Evolutionary conservation across 2,888 invertebrate species (phyloP).

Genomic region (Meiosimyza decipiens): DNA sequence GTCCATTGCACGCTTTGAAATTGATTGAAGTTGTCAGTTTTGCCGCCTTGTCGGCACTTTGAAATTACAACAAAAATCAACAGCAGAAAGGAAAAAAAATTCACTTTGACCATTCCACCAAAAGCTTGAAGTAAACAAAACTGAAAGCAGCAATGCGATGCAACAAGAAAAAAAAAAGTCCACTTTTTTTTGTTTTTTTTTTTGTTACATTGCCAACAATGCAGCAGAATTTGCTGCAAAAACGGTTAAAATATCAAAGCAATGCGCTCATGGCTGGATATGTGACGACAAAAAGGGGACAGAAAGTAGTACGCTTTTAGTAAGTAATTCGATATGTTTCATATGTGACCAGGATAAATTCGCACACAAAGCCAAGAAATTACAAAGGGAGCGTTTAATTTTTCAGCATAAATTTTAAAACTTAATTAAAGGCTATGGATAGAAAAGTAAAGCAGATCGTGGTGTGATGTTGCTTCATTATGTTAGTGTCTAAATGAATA

Average conservation of each 20-base stretch:
- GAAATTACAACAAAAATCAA: not conserved
- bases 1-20: constrained; percentile 41
- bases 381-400: no score
- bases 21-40: constrained; percentile 50
- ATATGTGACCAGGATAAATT: no score
- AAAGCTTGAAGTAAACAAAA: constrained; percentile 16
- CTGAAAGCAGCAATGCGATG: constrained; percentile 1
- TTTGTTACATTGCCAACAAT: not conserved
- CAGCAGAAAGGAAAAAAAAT: not conserved
- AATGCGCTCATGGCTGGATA: not conserved
- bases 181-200: constrained; percentile 1
- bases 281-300: no score
- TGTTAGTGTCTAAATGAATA: no score
- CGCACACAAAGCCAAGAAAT: no score
- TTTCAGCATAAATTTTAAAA: no score
- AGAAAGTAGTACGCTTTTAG: no score
- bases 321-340: no score
- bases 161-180: constrained; percentile 3
- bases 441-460: no score
- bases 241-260: constrained; percentile 14
- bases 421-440: no score
- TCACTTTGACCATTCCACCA: not conserved
- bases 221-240: not conserved
- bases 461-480: no score
- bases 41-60: constrained; percentile 39